Conservation (phyloP, 2,113 vertebrate species). For the Salminus brasiliensis region DNA sequence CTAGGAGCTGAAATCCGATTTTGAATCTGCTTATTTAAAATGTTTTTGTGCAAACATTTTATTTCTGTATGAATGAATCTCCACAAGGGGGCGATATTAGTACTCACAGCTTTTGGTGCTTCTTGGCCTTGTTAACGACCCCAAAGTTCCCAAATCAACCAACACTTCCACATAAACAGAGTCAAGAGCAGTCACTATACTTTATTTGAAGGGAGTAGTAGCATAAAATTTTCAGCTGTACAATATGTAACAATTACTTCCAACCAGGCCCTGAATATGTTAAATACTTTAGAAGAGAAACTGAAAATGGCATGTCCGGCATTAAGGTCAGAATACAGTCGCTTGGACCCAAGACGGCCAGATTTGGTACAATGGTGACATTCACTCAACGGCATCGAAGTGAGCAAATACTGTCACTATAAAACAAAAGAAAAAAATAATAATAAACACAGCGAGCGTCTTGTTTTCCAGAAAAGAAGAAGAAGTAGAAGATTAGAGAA, state of each 20-base stretch:
- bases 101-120: too few species aligned
- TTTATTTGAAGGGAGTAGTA: conserved; percentile 81
- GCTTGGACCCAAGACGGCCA: conserved; percentile 34
- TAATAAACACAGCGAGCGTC: conserved; percentile 73
- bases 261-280: conserved; percentile 74
- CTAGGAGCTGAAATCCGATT: too few species aligned
- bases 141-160: too few species aligned
- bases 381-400: conserved; percentile 75
- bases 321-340: conserved; percentile 41
- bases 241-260: conserved; percentile 94
- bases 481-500: conserved; percentile 56
- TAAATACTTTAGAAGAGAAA: conserved; percentile 79
- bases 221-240: conserved; percentile 91
- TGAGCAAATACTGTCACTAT: conserved; percentile 80
- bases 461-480: conserved; percentile 31
- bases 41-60: too few species aligned
- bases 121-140: too few species aligned
- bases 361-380: conserved; percentile 51
- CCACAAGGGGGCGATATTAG: too few species aligned
- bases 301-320: conserved; percentile 75
- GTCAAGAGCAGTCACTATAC: conserved; percentile 80
- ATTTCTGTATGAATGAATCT: too few species aligned
- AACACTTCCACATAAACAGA: conserved; percentile 1
- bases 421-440: too few species aligned
- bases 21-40: too few species aligned